Percentiles rank a stretch among this genome's conserved stretches.
Evolutionary conservation across 2,113 vertebrate species (phyloP).

Genomic region (Chroicocephalus ridibundus): DNA sequence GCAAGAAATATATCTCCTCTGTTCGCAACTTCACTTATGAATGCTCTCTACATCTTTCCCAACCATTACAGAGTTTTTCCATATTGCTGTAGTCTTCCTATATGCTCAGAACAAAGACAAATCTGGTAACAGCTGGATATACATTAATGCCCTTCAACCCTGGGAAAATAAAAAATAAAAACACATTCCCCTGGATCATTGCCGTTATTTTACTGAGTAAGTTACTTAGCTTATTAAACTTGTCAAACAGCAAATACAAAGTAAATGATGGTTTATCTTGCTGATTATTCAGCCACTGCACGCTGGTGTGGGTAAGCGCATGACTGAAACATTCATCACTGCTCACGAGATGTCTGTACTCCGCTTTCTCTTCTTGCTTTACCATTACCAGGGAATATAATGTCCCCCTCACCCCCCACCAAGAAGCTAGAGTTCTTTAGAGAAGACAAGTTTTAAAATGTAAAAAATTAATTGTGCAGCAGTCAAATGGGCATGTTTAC

Average conservation of each 20-base stretch:
- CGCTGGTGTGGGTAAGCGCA: not conserved
- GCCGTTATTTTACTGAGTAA: not conserved
- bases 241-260: conserved; percentile 13
- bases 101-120: not conserved
- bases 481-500: conserved; percentile 1
- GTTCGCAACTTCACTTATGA: not conserved
- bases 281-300: not conserved
- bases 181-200: not conserved
- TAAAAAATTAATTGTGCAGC: conserved; percentile 7
- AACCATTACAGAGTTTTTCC: not conserved
- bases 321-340: not conserved
- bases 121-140: not conserved
- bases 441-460: not conserved
- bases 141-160: not conserved
- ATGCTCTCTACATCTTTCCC: not conserved
- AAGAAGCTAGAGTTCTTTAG: not conserved
- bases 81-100: not conserved
- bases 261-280: not conserved
- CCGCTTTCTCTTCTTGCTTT: not conserved
- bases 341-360: not conserved
- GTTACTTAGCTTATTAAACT: conserved; percentile 24
- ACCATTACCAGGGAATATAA: not conserved
- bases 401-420: rapidly evolving
- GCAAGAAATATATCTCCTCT: not conserved
- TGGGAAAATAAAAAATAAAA: conserved; percentile 11